Conservation (phyloP, 64 coral and sea anemone species). For the Dendrophyllia cribrosa region DNA sequence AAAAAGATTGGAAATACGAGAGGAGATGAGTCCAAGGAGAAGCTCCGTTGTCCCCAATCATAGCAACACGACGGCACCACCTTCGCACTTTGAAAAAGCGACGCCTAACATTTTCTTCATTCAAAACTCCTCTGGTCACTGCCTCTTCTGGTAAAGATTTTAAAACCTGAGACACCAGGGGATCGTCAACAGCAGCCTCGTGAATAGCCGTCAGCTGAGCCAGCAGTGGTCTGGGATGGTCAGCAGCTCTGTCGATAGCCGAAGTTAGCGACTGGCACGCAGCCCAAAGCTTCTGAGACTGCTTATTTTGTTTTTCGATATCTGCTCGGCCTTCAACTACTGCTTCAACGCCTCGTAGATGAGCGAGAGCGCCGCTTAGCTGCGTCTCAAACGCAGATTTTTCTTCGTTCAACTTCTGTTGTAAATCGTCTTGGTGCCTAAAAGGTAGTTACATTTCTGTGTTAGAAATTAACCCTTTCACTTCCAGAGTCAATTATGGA, state of each 20-base stretch:
- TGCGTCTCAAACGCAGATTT: slow-evolving; percentile 71
- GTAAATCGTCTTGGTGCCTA: slow-evolving; percentile 75
- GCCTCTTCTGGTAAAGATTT: slow-evolving; percentile 81
- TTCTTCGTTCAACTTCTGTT: slow-evolving; percentile 69
- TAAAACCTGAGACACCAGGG: slow-evolving; percentile 67
- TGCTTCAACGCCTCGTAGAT: slow-evolving; percentile 76
- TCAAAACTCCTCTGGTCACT: slow-evolving; percentile 69
- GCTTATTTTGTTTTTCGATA: slow-evolving; percentile 84
- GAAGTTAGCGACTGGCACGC: slow-evolving; percentile 87
- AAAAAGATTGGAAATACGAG: slow-evolving; percentile 93
- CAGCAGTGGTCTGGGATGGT: slow-evolving; percentile 56
- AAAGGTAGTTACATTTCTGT: background rate
- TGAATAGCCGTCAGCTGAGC: slow-evolving; percentile 74
- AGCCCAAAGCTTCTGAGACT: slow-evolving; percentile 86
- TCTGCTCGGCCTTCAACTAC: slow-evolving; percentile 77
- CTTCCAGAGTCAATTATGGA: too few species aligned
- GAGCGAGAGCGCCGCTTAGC: slow-evolving; percentile 71
- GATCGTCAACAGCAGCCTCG: slow-evolving; percentile 61
- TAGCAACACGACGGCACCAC: slow-evolving; percentile 87
- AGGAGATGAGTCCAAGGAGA: slow-evolving; percentile 93
- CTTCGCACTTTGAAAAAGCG: slow-evolving; percentile 80
- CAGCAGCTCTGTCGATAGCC: slow-evolving; percentile 58
- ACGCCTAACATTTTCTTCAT: slow-evolving; percentile 72
- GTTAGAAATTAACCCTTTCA: background rate
- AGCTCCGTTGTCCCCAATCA: slow-evolving; percentile 80